Conservation (phyloP, 2,888 invertebrate genomes). For the Drosophila neutralis region DNA sequence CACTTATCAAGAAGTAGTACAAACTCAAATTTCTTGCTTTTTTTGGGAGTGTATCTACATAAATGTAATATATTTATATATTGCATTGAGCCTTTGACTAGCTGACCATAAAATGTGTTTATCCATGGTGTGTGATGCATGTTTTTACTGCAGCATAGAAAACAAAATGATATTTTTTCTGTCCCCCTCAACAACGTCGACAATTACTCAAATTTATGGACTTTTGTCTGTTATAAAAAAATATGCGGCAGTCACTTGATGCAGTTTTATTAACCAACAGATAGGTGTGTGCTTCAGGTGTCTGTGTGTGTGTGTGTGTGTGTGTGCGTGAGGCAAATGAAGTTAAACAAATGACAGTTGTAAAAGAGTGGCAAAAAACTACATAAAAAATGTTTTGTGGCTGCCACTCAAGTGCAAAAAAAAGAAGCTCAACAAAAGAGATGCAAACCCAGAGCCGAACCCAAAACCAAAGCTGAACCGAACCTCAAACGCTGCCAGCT, state of each 20-base stretch:
- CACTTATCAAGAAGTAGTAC: background rate
- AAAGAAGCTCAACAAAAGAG: constrained; percentile 6
- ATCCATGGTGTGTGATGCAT: background rate
- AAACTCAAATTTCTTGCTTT: background rate
- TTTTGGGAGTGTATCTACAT: background rate
- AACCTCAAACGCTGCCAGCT: constrained; percentile 39
- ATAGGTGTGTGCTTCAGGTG: background rate
- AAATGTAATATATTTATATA: background rate
- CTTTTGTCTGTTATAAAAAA: constrained; percentile 34
- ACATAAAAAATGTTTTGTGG: constrained; percentile 61
- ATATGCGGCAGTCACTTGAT: constrained; percentile 35
- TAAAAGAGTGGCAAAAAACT: constrained; percentile 59
- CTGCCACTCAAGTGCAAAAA: constrained; percentile 21
- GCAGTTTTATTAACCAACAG: constrained; percentile 34
- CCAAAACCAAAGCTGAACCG: constrained; percentile 41
- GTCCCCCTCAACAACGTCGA: constrained; percentile 12
- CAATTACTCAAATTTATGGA: constrained; percentile 47
- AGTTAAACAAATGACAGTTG: constrained; percentile 39
- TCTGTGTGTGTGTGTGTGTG: background rate
- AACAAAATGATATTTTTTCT: constrained; percentile 13
- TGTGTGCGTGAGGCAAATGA: constrained; percentile 16
- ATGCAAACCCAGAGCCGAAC: constrained; percentile 10
- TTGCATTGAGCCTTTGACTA: background rate
- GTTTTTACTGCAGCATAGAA: background rate
- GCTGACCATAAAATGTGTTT: constrained; percentile 2